Evolutionary conservation across 2,888 invertebrate species (phyloP), one percentile per base, ranked within the genome.

Genomic region (Apantesis nais): DNA sequence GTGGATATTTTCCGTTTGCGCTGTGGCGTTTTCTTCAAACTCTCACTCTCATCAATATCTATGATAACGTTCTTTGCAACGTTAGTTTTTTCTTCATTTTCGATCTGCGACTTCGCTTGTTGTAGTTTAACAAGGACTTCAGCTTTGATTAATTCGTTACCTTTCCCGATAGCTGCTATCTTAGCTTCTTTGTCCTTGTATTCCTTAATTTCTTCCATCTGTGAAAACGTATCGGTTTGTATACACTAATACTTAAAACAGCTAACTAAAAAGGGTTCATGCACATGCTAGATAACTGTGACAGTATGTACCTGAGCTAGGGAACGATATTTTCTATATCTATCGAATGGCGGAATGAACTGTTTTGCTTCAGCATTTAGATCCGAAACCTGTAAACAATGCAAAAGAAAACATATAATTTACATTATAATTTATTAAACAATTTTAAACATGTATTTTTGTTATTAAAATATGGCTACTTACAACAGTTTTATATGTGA

Each of bases 291-390:
- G 62, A 69, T 67, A 58, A 67, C 62, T 67, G 63, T 65, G 62
- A 73, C 69, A 48, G 64, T 78, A 78, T 69, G 65, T 84, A 93
- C 93, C 91, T 92, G 91, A 19, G 88, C 89, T 60, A 92, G 68
- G 12, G 83, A 75, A 31, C 93, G 89, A 78, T 92, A 93, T 72
- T 86, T 88, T 72, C 83, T 86, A 85, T 92, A 92, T 79, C 93
- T 88, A n/a, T 90, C 89, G 81, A 88, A 93, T 1, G 93, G 93
- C n/a, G 93, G 90, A 74, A 93, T 83, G 78, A 92, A 93, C 74
- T 88, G 79, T 77, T 92, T 84, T 2, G 91, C 90, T 11, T 92
- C 89, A 14, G 86, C 91, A 72, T 92, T 91, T 79, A 92, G 81
- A 31, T 82, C 85, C 48, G 91, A 91, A 29, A 86, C 85, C 92